These are phyloP conservation scores for Oscheius sp. DNA, from an alignment of 2,888 invertebrate species.

Conservation along the genomic window DNA sequence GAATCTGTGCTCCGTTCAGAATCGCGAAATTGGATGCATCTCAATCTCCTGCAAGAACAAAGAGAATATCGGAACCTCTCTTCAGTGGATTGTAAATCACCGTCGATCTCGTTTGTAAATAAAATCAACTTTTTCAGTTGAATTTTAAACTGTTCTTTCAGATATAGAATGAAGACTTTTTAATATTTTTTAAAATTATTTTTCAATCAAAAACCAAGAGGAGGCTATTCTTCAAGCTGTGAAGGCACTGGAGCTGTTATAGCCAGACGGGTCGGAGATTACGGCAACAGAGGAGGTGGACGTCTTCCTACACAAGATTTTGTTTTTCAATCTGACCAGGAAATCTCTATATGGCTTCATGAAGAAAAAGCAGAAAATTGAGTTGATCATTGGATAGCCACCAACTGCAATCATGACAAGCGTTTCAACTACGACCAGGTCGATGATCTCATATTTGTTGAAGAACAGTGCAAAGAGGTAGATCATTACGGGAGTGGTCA, in stretches of 20 bases:
- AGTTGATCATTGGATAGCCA: background rate
- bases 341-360: constrained; percentile 16
- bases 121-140: too few species aligned
- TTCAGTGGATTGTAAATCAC: constrained; percentile 7
- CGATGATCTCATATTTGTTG: background rate
- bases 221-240: too few species aligned
- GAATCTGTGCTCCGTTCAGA: constrained; percentile 97
- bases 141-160: too few species aligned
- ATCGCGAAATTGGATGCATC: constrained; percentile 99
- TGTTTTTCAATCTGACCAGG: too few species aligned
- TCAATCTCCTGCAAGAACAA: constrained; percentile 99
- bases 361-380: background rate
- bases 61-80: constrained; percentile 84
- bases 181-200: too few species aligned
- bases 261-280: too few species aligned
- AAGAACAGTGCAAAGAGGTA: background rate
- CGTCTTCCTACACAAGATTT: too few species aligned
- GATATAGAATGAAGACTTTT: too few species aligned
- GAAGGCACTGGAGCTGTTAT: too few species aligned
- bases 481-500: background rate
- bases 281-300: too few species aligned
- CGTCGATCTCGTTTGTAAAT: too few species aligned
- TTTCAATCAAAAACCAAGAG: too few species aligned
- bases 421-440: background rate
- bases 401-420: background rate